phyloP scores from a whole-genome alignment of 2,888 invertebrate genomes.

The Clusia tigrina region DNA sequence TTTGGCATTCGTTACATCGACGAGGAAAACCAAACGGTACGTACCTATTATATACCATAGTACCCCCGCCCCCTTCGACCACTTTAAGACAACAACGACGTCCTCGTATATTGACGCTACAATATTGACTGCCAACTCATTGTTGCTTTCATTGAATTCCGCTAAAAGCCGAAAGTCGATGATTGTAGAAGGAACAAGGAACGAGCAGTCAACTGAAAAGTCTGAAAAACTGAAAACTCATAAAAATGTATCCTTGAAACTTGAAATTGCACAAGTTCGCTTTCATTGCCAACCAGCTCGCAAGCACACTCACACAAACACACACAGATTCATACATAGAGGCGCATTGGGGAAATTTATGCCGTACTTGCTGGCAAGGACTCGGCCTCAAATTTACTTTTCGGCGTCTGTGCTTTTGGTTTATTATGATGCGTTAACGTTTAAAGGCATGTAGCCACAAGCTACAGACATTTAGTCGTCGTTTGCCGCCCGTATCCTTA shows the following conservation, averaged over 20 bases:
- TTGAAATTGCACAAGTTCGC: conserved; percentile 48
- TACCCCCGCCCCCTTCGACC: background rate
- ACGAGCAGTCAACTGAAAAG: background rate
- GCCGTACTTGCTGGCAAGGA: background rate
- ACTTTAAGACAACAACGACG: background rate
- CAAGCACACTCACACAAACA: background rate
- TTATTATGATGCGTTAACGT: background rate
- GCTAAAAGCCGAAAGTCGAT: conserved; percentile 31
- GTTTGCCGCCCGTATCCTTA: background rate
- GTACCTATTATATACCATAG: conserved; percentile 45
- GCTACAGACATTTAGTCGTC: conserved; percentile 8
- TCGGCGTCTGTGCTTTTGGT: background rate
- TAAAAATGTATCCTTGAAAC: conserved; percentile 33
- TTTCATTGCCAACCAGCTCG: conserved; percentile 39
- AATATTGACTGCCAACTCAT: conserved; percentile 46
- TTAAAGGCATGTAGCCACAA: background rate
- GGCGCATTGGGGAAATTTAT: conserved; percentile 12
- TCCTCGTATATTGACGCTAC: background rate
- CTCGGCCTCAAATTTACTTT: background rate
- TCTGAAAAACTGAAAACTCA: background rate
- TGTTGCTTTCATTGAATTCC: conserved; percentile 55
- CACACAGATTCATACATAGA: conserved; percentile 1
- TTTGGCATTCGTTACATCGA: conserved; percentile 95
- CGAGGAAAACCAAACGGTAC: conserved; percentile 92
- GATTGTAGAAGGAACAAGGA: conserved; percentile 6